A percentile compares a stretch with the other conserved stretches of the same genome.
phyloP scores from a whole-genome alignment of 2,113 vertebrate genomes.

The Dasyurus viverrinus region DNA sequence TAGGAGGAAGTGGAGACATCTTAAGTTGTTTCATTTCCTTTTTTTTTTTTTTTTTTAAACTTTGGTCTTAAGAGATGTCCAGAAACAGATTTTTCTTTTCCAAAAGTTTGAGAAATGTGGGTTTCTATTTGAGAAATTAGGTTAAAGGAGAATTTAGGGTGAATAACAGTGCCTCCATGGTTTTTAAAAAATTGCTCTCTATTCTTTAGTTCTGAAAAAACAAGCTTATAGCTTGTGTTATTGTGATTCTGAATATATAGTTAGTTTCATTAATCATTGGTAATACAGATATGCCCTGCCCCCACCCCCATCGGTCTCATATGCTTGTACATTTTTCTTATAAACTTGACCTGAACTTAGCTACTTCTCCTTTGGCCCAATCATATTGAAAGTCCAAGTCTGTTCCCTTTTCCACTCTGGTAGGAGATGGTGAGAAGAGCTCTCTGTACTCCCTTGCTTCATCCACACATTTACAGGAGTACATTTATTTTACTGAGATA shows the following conservation, averaged over 20 bases:
- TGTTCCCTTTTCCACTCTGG: conserved; percentile 38
- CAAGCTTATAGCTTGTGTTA: conserved; percentile 13
- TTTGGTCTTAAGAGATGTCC: conserved; percentile 40
- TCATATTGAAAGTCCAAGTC: conserved; percentile 54
- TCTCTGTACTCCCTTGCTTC: conserved; percentile 1
- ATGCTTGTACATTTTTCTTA: conserved; percentile 15
- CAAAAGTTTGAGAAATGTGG: conserved; percentile 61
- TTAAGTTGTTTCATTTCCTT: conserved; percentile 28
- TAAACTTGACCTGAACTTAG: conserved; percentile 41
- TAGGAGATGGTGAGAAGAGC: conserved; percentile 39
- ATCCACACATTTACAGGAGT: not conserved
- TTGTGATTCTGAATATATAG: conserved; percentile 29
- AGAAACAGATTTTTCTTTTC: conserved; percentile 58
- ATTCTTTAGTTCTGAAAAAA: conserved; percentile 61
- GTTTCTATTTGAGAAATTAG: conserved; percentile 74
- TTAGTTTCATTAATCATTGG: not conserved
- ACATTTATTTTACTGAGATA: not conserved
- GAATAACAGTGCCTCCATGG: conserved; percentile 76
- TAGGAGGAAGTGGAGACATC: conserved; percentile 66
- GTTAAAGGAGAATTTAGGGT: conserved; percentile 72
- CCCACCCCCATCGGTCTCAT: not conserved
- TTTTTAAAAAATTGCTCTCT: conserved; percentile 66
- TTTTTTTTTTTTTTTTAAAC: conserved; percentile 22
- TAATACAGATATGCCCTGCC: not conserved
- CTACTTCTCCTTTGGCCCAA: conserved; percentile 51